Percentiles rank a stretch among this genome's conserved stretches.
Evolutionary conservation across 2,113 vertebrate species (phyloP).

Genomic region (Peromyscus leucopus): DNA sequence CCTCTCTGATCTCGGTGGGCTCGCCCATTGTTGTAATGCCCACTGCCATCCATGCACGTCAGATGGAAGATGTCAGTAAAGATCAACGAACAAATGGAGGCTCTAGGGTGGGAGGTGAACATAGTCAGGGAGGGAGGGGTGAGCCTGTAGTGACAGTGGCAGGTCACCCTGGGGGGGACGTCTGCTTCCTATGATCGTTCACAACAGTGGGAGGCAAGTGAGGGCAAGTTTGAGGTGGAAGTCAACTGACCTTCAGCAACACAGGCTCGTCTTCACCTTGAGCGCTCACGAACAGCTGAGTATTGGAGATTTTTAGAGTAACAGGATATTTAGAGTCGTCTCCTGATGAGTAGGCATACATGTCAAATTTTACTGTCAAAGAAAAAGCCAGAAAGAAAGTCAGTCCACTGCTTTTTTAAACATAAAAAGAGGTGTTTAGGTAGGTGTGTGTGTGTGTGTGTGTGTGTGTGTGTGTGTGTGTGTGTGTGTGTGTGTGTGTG

Average conservation of each 20-base stretch:
- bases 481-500: neutral
- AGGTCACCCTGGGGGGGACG: neutral
- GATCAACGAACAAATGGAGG: neutral
- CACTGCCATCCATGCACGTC: neutral
- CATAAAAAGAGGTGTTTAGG: constrained; percentile 20
- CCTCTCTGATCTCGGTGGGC: neutral
- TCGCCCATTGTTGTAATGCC: neutral
- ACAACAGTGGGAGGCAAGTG: neutral
- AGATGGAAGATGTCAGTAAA: neutral
- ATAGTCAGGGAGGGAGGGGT: neutral
- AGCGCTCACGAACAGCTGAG: constrained; percentile 64
- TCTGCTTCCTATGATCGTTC: neutral
- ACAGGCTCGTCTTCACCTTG: constrained; percentile 53
- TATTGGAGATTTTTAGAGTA: constrained; percentile 75
- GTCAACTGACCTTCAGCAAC: constrained; percentile 75
- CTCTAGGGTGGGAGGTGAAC: neutral
- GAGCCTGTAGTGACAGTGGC: neutral
- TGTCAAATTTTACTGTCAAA: constrained; percentile 77
- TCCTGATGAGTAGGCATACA: constrained; percentile 42
- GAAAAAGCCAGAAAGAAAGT: constrained; percentile 66
- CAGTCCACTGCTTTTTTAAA: constrained; percentile 36
- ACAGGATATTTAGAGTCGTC: neutral
- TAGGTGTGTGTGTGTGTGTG: neutral
- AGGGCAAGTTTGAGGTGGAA: neutral
- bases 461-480: neutral